Conservation (phyloP, 2,888 invertebrate species). For the Synergus laeviventris region DNA sequence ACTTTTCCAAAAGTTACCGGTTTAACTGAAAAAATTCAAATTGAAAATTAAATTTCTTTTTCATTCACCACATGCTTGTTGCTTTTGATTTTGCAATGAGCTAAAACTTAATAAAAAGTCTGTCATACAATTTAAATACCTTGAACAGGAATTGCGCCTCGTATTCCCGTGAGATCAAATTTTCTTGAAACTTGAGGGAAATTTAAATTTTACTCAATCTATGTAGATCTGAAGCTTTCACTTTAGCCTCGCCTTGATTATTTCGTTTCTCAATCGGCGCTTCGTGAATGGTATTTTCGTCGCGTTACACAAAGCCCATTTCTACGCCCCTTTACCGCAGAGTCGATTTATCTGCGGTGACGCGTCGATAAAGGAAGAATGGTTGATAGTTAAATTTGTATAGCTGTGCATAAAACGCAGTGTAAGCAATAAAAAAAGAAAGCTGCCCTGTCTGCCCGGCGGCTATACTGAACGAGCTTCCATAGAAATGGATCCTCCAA, state of each 20-base stretch:
- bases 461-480: constrained; percentile 28
- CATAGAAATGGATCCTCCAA: constrained; percentile 34
- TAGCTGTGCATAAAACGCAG: constrained; percentile 32
- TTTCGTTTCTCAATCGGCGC: constrained; percentile 27
- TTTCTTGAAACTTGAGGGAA: constrained; percentile 8
- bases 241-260: constrained; percentile 2
- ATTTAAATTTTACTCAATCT: constrained; percentile 3
- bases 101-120: not conserved
- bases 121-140: not conserved
- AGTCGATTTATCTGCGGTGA: constrained; percentile 35
- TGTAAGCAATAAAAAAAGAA: constrained; percentile 36
- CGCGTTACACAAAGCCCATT: constrained; percentile 20
- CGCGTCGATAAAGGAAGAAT: constrained; percentile 37
- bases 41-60: not conserved
- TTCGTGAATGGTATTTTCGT: constrained; percentile 24
- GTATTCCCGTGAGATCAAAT: not conserved
- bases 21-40: not conserved
- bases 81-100: no score
- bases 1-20: not conserved
- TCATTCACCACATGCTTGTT: no score
- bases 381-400: constrained; percentile 39
- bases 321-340: constrained; percentile 15
- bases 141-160: not conserved
- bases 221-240: not conserved
- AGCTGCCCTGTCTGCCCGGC: constrained; percentile 17